Conservation (phyloP, 2,888 invertebrate species). For the Dryomyza anilis region DNA sequence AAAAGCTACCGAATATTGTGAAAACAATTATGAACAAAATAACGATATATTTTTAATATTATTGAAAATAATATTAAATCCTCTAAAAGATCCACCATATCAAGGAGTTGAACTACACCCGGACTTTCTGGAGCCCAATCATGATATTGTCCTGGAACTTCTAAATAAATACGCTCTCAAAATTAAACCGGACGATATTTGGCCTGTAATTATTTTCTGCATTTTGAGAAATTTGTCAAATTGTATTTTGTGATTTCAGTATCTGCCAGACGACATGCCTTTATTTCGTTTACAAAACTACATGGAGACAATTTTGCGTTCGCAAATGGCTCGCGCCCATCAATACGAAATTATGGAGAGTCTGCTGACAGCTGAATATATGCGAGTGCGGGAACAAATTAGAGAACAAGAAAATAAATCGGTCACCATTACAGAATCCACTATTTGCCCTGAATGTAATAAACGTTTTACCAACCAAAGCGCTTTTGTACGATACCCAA, state of each 20-base stretch:
- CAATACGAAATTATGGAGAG: conserved; percentile 81
- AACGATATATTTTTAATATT: conserved; percentile 52
- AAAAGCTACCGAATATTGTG: conserved; percentile 85
- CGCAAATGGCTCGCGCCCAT: conserved; percentile 75
- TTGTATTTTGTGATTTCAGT: conserved; percentile 57
- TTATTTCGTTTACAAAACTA: conserved; percentile 78
- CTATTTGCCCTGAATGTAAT: conserved; percentile 89
- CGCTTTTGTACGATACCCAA: conserved; percentile 91
- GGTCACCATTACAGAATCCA: conserved; percentile 83
- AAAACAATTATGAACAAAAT: conserved; percentile 67
- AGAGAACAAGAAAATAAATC: conserved; percentile 82
- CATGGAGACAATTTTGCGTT: conserved; percentile 77
- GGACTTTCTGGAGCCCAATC: conserved; percentile 72
- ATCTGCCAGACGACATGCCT: conserved; percentile 81
- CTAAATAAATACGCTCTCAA: conserved; percentile 83
- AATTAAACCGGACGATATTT: conserved; percentile 80
- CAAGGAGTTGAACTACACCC: conserved; percentile 63
- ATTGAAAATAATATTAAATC: conserved; percentile 63
- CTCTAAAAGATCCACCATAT: conserved; percentile 59
- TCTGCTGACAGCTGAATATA: conserved; percentile 81
- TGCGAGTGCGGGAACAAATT: conserved; percentile 79
- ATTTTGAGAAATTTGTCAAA: background rate
- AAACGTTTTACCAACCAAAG: conserved; percentile 93
- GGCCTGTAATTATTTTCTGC: conserved; percentile 46
- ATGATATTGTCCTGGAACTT: conserved; percentile 78